phyloP scores from a whole-genome alignment of 2,113 vertebrate species.

The Semicossyphus pulcher region DNA sequence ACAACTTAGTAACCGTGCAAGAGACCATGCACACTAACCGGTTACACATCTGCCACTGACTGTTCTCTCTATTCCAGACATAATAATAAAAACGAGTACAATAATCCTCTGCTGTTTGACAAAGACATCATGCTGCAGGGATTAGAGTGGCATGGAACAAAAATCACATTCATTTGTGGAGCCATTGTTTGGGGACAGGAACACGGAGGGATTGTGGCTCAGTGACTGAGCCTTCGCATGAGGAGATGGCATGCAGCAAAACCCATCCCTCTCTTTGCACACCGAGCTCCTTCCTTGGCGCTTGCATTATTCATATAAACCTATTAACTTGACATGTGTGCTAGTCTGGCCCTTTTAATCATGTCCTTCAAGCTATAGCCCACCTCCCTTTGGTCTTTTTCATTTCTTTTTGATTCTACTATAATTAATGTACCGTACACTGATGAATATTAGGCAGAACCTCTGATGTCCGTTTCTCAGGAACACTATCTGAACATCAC shows the following conservation, averaged over 20 bases:
- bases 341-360: constrained; percentile 61
- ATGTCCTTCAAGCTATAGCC: constrained; percentile 37
- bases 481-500: constrained; percentile 28
- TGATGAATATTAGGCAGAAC: constrained; percentile 25
- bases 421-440: constrained; percentile 43
- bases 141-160: constrained; percentile 59
- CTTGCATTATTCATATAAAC: constrained; percentile 73
- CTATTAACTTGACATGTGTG: constrained; percentile 64
- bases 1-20: constrained; percentile 11
- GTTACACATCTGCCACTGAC: constrained; percentile 24
- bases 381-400: constrained; percentile 51
- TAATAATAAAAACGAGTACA: constrained; percentile 35
- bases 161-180: constrained; percentile 52
- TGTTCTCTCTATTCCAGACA: constrained; percentile 31
- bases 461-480: constrained; percentile 37
- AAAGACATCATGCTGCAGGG: constrained; percentile 61
- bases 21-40: neutral
- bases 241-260: constrained; percentile 30
- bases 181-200: constrained; percentile 49
- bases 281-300: constrained; percentile 22
- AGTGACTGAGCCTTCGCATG: constrained; percentile 26
- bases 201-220: constrained; percentile 37
- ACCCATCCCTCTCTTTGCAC: constrained; percentile 40
- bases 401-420: constrained; percentile 37
- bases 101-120: constrained; percentile 60